Conservation (phyloP, 2,888 invertebrate species). For the Hymenopus coronatus region DNA sequence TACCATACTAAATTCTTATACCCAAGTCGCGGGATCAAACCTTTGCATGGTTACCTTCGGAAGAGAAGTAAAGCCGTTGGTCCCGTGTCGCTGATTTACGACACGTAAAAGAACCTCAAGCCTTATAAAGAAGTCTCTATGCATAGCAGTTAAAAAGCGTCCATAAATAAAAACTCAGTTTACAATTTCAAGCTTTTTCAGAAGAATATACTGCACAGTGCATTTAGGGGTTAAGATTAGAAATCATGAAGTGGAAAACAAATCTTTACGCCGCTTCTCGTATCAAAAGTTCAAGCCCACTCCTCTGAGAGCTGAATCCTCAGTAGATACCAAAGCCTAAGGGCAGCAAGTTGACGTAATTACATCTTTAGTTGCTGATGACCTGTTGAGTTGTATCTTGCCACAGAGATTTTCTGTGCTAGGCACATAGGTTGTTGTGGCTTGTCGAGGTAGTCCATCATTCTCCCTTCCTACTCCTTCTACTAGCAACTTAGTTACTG, state of each 20-base stretch:
- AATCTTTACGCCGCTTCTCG: not conserved
- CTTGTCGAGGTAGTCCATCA: slow-evolving; percentile 17
- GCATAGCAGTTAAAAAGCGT: too few relatives aligned
- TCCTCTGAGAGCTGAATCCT: not conserved
- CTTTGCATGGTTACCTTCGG: too few relatives aligned
- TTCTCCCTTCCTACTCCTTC: slow-evolving; percentile 14
- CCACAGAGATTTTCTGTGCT: not conserved
- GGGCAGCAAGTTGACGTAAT: not conserved
- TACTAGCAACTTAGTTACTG: slow-evolving; percentile 28
- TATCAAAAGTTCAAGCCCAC: not conserved
- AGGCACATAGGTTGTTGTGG: not conserved
- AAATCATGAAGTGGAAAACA: not conserved
- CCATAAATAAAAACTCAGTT: too few relatives aligned
- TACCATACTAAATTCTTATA: too few relatives aligned
- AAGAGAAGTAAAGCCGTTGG: too few relatives aligned
- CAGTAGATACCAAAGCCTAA: not conserved
- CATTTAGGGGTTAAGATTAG: too few relatives aligned
- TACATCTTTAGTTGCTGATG: not conserved
- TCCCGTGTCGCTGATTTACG: too few relatives aligned
- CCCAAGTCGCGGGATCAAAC: too few relatives aligned
- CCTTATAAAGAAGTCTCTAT: too few relatives aligned
- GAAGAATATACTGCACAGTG: too few relatives aligned
- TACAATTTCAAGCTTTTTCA: too few relatives aligned
- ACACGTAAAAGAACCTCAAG: too few relatives aligned
- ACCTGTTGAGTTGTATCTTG: not conserved